Percentiles rank a stretch among this genome's conserved stretches.
Evolutionary conservation across 2,888 invertebrate species (phyloP).

Genomic region (Perdita meconis): DNA sequence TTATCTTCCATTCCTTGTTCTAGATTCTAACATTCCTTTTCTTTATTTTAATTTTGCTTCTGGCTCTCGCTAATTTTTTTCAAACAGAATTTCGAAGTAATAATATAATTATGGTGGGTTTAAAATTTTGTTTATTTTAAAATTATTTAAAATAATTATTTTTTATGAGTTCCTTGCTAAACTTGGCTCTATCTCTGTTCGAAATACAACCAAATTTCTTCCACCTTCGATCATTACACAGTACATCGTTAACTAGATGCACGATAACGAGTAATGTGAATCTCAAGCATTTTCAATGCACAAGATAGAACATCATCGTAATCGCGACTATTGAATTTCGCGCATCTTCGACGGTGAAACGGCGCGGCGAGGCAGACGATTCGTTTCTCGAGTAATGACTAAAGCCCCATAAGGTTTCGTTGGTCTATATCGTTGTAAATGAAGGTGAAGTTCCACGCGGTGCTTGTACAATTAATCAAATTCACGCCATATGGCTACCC

Average conservation of each 20-base stretch:
- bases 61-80: too few species aligned
- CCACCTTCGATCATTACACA: too few species aligned
- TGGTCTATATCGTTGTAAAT: conserved; percentile 53
- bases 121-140: too few species aligned
- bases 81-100: too few species aligned
- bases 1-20: conserved; percentile 9
- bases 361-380: not conserved
- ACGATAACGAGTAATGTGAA: not conserved
- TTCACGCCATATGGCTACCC: conserved; percentile 74
- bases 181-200: too few species aligned
- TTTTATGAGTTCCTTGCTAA: too few species aligned
- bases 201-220: too few species aligned
- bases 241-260: not conserved
- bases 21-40: not conserved
- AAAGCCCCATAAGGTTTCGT: conserved; percentile 39
- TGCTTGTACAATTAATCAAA: conserved; percentile 73
- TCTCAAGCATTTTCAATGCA: not conserved
- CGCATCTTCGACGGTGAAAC: not conserved
- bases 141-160: too few species aligned
- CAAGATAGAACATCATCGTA: not conserved
- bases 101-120: too few species aligned
- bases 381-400: conserved; percentile 57
- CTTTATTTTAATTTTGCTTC: not conserved
- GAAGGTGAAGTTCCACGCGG: conserved; percentile 66
- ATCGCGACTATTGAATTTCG: conserved; percentile 11